Percentiles rank a stretch among this genome's conserved stretches.
Conservation (phyloP, 2,113 vertebrate genomes). For the Anoura caudifer region DNA sequence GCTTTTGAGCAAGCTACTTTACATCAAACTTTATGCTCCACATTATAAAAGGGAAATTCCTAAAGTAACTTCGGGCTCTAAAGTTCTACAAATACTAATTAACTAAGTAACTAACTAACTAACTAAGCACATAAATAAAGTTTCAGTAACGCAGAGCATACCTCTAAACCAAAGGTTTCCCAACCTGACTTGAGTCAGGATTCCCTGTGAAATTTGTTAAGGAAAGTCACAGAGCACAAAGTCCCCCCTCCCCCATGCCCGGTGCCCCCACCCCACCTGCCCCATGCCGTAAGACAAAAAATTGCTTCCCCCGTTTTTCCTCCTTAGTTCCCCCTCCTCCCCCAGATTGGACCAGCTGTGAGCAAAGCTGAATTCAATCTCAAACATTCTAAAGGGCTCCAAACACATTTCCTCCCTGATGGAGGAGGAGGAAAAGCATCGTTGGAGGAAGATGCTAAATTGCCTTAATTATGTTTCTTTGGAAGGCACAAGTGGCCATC, state of each 20-base stretch:
- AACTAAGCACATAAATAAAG: neutral
- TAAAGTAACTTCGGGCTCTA: neutral
- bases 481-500: slow-evolving; percentile 49
- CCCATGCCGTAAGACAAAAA: neutral
- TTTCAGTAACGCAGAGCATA: neutral
- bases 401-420: slow-evolving; percentile 23
- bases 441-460: slow-evolving; percentile 65
- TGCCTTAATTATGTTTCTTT: slow-evolving; percentile 62
- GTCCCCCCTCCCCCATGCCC: fast-evolving
- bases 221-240: neutral
- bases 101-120: neutral
- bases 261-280: fast-evolving
- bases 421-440: slow-evolving; percentile 46
- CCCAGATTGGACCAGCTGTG: neutral
- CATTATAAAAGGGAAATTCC: neutral
- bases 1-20: neutral
- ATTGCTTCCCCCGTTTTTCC: neutral
- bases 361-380: neutral
- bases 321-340: neutral
- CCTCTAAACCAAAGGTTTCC: neutral
- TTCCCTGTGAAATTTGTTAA: neutral
- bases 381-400: slow-evolving; percentile 12
- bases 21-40: neutral
- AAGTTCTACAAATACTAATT: neutral
- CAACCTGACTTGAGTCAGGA: neutral